Evolutionary conservation across 2,888 invertebrate species (phyloP), one percentile per base, ranked within the genome.

Genomic region (Caradrina kadenii): DNA sequence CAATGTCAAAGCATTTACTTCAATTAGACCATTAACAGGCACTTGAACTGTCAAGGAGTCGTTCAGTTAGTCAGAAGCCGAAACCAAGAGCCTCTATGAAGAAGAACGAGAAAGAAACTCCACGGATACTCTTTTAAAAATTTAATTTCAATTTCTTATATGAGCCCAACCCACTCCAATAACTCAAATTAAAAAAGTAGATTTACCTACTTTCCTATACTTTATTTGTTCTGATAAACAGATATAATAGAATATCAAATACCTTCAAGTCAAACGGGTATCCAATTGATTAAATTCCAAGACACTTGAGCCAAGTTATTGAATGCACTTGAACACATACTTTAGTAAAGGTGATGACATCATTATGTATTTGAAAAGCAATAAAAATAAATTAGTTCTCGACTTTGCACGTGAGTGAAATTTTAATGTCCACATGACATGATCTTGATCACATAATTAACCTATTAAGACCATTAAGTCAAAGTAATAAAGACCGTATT

Each of bases 351-450:
- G 13, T 53, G 59, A 76, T 63, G 58, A 63, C 54, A 63, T 76
- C 62, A 76, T 52, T 35, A 59, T 48, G 39, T 22, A 67, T 80
- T 76, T 45, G 21, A 62, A 76, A 67, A 80, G 13, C 81, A 80
- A 67, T 59, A 67, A 76, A 79, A 68, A 74, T 75, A 74, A 74
- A 74, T 74, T 49, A 61, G 52, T 19, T 75, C 31, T 49, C 21
- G 1, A 53, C 42, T 49, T 35, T 55, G 42, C 22, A 22, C 56
- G 59, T 64, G 58, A 80, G 58, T 67, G 53, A 63, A 70, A 54
- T 56, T 45, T 48, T 63, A 64, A 68, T 49, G 49, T 63, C 49
- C 21, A 55, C 19, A 19, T 39, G 19, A 73, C 55, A 45, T 50
- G 52, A 48, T 71, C 56, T 53, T 67, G 42, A 2, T 62, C 17